Evolutionary conservation across 2,888 invertebrate species (phyloP).

Genomic region (Tipula lateralis): DNA sequence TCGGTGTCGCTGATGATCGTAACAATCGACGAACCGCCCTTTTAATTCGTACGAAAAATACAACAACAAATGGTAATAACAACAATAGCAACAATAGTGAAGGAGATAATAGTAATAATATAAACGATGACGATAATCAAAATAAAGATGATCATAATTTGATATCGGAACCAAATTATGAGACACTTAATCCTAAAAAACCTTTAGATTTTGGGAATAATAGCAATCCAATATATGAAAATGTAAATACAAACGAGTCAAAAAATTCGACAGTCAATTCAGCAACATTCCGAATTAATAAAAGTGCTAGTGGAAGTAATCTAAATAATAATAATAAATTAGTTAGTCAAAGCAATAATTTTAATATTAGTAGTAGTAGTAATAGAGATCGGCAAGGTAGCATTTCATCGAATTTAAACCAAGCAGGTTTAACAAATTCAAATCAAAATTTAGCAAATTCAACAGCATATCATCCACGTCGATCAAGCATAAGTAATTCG

Average conservation of each 20-base stretch:
- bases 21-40: conserved; percentile 44
- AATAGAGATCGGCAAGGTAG: conserved; percentile 36
- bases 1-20: conserved; percentile 37
- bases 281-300: conserved; percentile 39
- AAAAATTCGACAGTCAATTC: conserved; percentile 34
- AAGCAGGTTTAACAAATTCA: conserved; percentile 37
- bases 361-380: conserved; percentile 36
- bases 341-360: conserved; percentile 35
- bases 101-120: conserved; percentile 36
- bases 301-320: conserved; percentile 40
- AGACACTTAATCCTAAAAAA: conserved; percentile 45
- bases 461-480: neutral
- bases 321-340: conserved; percentile 36
- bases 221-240: conserved; percentile 36
- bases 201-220: neutral
- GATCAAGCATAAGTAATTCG: conserved; percentile 31
- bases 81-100: conserved; percentile 36
- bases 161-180: conserved; percentile 46
- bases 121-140: conserved; percentile 43
- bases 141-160: conserved; percentile 43
- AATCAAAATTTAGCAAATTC: neutral
- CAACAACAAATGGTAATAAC: neutral
- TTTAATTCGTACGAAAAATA: conserved; percentile 40
- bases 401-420: conserved; percentile 41
- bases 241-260: conserved; percentile 33